These are phyloP conservation scores for Tragulus kanchil DNA, from an alignment of 2,113 vertebrate genomes.

Conservation along the genomic window DNA sequence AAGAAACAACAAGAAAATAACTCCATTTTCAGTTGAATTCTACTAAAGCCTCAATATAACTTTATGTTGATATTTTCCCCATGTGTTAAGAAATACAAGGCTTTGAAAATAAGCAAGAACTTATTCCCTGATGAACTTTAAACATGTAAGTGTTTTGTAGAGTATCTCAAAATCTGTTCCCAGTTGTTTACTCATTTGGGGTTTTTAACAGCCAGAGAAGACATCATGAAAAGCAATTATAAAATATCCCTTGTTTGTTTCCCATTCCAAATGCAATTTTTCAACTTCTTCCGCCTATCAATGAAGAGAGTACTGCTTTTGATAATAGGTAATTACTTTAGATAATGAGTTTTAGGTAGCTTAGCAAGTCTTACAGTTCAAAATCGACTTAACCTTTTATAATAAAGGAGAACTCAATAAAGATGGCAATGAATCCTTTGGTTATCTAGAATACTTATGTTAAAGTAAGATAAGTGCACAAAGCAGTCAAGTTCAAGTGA, in stretches of 20 bases:
- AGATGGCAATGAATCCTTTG: neutral
- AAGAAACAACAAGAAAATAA: neutral
- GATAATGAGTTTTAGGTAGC: conserved; percentile 29
- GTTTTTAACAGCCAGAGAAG: neutral
- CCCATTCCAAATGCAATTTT: neutral
- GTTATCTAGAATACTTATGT: neutral
- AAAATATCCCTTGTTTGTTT: neutral
- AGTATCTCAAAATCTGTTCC: neutral
- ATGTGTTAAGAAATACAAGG: neutral
- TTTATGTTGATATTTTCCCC: neutral
- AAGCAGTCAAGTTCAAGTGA: neutral
- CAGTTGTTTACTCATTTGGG: neutral
- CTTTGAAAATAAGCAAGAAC: neutral
- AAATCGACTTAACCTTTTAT: conserved; percentile 36
- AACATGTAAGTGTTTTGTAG: neutral
- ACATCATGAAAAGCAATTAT: neutral
- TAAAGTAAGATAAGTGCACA: conserved; percentile 1
- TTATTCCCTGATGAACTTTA: neutral
- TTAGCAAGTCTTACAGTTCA: neutral
- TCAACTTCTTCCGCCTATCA: conserved; percentile 34
- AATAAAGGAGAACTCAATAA: neutral
- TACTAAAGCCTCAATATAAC: neutral
- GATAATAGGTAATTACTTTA: conserved; percentile 53
- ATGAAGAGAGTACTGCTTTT: conserved; percentile 16
- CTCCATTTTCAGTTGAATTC: neutral